Evolutionary conservation across 2,888 invertebrate species (phyloP).

Genomic region (Polia nebulosa): DNA sequence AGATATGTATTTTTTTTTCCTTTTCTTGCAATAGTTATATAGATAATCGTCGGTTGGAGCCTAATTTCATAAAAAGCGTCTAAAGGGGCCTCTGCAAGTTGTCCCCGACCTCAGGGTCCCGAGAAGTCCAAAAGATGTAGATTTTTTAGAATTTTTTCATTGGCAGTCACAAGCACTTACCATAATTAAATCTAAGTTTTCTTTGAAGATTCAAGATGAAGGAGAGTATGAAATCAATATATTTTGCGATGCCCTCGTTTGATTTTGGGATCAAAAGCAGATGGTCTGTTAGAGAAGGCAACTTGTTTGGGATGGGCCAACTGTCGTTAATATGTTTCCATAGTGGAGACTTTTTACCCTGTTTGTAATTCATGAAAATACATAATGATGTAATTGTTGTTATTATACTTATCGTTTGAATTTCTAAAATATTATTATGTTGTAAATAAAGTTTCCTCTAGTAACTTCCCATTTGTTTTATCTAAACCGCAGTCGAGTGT

Average conservation of each 20-base stretch:
- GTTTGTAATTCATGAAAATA: background rate
- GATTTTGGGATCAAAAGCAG: constrained; percentile 16
- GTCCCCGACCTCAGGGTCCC: no score
- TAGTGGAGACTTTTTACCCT: background rate
- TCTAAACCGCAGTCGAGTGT: constrained; percentile 32
- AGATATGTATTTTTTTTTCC: no score
- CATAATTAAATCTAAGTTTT: background rate
- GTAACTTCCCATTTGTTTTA: background rate
- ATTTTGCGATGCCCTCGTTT: background rate
- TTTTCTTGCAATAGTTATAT: no score
- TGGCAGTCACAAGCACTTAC: background rate
- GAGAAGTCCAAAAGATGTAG: no score
- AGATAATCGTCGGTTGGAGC: no score
- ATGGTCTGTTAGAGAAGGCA: background rate
- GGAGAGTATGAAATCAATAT: constrained; percentile 1
- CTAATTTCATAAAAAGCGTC: no score
- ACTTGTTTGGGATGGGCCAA: background rate
- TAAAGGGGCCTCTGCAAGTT: no score
- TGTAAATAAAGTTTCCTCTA: constrained; percentile 5
- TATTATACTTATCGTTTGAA: background rate
- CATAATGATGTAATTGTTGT: no score
- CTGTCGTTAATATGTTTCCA: background rate
- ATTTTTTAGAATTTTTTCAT: constrained; percentile 27
- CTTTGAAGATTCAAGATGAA: constrained; percentile 4
- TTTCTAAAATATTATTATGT: background rate